Percentiles rank a stretch among this genome's conserved stretches.
Conservation (phyloP, 1,140 invertebrate genomes). For the Chymomyza costata region DNA sequence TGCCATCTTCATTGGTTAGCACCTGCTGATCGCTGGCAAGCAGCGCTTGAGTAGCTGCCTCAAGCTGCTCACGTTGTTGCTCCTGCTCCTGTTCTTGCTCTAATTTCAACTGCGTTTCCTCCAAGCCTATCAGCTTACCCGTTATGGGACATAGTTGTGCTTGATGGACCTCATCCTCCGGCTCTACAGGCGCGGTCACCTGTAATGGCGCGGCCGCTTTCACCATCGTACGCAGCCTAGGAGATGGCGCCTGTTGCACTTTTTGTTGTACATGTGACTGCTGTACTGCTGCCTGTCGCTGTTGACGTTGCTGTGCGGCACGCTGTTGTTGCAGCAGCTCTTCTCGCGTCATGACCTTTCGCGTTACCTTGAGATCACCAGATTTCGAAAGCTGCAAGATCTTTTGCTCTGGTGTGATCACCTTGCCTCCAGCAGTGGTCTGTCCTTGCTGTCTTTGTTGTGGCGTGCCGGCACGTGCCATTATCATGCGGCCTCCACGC, state of each 20-base stretch:
- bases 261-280: conserved; percentile 49
- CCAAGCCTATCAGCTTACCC: conserved; percentile 63
- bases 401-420: conserved; percentile 69
- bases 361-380: conserved; percentile 70
- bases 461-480: conserved; percentile 26
- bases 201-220: conserved; percentile 10
- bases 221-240: conserved; percentile 11
- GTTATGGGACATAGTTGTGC: conserved; percentile 66
- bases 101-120: conserved; percentile 69
- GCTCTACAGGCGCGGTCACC: conserved; percentile 31
- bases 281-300: conserved; percentile 33
- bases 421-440: conserved; percentile 17
- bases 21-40: conserved; percentile 63
- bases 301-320: conserved; percentile 39
- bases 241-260: conserved; percentile 45
- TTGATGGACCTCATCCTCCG: conserved; percentile 54
- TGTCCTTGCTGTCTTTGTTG: conserved; percentile 4
- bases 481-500: conserved; percentile 14
- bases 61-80: conserved; percentile 56
- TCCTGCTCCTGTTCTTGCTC: conserved; percentile 66
- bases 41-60: conserved; percentile 52
- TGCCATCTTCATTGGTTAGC: conserved; percentile 72
- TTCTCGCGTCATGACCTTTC: conserved; percentile 68
- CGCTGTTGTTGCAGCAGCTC: conserved; percentile 53
- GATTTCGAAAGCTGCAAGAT: conserved; percentile 70